Base-by-base conservation (phyloP, 2,113 vertebrate species). In the Chiloscyllium plagiosum region DNA sequence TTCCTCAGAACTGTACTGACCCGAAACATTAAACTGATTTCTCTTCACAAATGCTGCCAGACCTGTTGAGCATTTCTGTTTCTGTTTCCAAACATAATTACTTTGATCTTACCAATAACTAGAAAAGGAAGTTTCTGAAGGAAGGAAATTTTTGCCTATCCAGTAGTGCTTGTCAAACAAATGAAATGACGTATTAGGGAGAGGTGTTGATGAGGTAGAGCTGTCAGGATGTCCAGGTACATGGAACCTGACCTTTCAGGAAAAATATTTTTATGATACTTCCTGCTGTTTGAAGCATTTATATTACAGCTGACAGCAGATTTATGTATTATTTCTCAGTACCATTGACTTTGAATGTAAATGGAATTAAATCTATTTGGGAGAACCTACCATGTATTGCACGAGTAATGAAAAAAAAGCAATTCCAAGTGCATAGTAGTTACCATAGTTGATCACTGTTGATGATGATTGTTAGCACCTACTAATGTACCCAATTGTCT, bases 401-500 rank as follows among this genome's bases (percentile, higher is more conserved):
- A 94, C 17, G 26, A 26, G 68, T 50, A 69, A 72, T 72, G 10
- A 24, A 72, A 95, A 70, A 52, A 8, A 50, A 47, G 10, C 68
- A 70, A 15, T 52, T 69, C 68, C 37, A 50, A 47, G 93, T 95
- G 42, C 22, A 56, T 47, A 19, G 37, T 24, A 70, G 66, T 61
- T 72, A 24, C 69, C 42, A 95, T 95, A 26, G 33, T 72, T 52
- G 93, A 95, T 95, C 68, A 72, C 12, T 69, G 66, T 95, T 95
- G 93, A 95, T 95, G 93, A 95, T 95, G 68, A 68, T 68, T 50
- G 24, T 95, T 95, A 95, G 68, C 29, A 95, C 22, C 68, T 72
- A 37, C 93, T 72, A 10, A 50, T 50, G 93, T 42, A 72, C 68
- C 93, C 72, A 50, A 20, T 13, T 89, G 86, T 95, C 68, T 95